A percentile compares a stretch with the other conserved stretches of the same genome.
Conservation (phyloP, 2,797 vertebrate genomes). For the Astyanax mexicanus region DNA sequence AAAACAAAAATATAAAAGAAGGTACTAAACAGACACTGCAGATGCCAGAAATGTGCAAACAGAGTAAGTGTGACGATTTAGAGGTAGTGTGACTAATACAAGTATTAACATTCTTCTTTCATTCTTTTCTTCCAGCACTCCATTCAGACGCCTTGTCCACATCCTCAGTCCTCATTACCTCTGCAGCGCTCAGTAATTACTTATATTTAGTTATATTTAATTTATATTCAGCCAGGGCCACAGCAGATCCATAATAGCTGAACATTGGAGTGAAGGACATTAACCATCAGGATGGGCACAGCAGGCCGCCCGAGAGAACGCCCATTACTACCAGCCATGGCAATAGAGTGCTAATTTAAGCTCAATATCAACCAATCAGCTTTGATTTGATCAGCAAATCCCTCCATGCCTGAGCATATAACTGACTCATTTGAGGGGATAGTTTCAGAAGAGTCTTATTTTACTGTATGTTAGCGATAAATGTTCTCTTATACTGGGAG, state of each 20-base stretch:
- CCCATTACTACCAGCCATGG: slow-evolving; percentile 25
- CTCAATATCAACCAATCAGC: slow-evolving; percentile 18
- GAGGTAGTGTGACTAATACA: slow-evolving; percentile 10
- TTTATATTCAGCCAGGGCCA: background rate
- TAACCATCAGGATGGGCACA: slow-evolving; percentile 30
- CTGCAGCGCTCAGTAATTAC: slow-evolving; percentile 26
- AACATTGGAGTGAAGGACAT: background rate
- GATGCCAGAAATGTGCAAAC: background rate
- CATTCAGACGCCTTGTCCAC: background rate
- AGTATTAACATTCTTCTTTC: slow-evolving; percentile 13
- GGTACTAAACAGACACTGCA: background rate
- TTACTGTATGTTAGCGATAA: background rate
- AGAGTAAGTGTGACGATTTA: background rate
- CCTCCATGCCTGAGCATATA: background rate
- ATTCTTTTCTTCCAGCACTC: background rate
- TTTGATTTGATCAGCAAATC: slow-evolving; percentile 19
- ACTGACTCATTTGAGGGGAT: background rate
- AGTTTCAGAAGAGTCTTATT: no score
- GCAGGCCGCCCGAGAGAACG: background rate
- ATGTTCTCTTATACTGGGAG: background rate
- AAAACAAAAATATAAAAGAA: background rate
- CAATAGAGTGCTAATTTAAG: slow-evolving; percentile 26
- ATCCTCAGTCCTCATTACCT: slow-evolving; percentile 12
- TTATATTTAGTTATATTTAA: no score
- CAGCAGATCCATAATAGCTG: background rate